Conservation (phyloP, 2,888 invertebrate species). For the Gonocerus acuteangulatus region DNA sequence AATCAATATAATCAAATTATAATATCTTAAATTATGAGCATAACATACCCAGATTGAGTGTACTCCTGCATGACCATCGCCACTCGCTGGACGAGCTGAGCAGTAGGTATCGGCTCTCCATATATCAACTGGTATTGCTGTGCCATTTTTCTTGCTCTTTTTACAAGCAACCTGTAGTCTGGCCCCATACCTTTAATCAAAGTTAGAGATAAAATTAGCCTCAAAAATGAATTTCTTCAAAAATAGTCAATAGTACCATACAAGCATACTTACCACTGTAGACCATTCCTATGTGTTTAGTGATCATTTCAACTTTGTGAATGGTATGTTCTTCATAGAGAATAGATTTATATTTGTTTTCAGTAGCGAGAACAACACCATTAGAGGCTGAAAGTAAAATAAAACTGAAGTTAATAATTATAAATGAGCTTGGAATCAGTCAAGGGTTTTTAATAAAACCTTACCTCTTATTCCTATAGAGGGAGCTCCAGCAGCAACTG, state of each 20-base stretch:
- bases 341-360: constrained; percentile 96
- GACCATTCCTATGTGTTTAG: constrained; percentile 92
- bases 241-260: background rate
- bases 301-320: constrained; percentile 92
- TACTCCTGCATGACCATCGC: constrained; percentile 99
- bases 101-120: constrained; percentile 91
- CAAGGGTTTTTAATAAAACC: too few relatives aligned
- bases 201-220: background rate
- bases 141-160: constrained; percentile 88
- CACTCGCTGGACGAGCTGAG: constrained; percentile 89
- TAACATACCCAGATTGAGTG: constrained; percentile 83
- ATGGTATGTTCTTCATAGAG: constrained; percentile 95
- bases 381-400: constrained; percentile 67
- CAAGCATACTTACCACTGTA: constrained; percentile 61
- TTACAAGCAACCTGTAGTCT: constrained; percentile 81
- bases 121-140: constrained; percentile 89
- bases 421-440: background rate
- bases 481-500: constrained; percentile 95
- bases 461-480: constrained; percentile 96
- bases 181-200: constrained; percentile 69
- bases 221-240: background rate
- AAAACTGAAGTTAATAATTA: background rate
- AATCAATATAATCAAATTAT: too few relatives aligned
- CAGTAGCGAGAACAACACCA: constrained; percentile 96
- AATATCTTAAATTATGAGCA: too few relatives aligned